Evolutionary conservation across 2,113 vertebrate species (phyloP).

Genomic region (Uropsilus gracilis): DNA sequence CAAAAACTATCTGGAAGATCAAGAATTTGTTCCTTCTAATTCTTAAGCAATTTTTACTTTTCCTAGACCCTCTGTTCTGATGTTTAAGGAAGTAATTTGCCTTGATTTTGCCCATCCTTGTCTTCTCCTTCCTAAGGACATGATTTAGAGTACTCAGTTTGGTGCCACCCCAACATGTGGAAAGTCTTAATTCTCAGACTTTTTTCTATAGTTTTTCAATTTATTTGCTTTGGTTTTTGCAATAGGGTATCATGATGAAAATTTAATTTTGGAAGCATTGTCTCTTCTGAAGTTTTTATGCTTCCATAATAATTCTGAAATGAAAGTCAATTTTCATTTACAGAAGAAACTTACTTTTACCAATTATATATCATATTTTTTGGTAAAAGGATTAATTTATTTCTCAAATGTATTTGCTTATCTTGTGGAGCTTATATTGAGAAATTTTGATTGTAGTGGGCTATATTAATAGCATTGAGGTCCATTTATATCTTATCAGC

Average conservation of each 20-base stretch:
- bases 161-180: not conserved
- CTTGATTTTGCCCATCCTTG: not conserved
- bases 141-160: not conserved
- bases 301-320: conserved; percentile 37
- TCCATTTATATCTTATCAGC: not conserved
- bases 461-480: not conserved
- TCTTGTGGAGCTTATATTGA: not conserved
- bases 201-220: not conserved
- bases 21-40: conserved; percentile 30
- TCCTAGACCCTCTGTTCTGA: not conserved
- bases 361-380: not conserved
- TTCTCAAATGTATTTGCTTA: conserved; percentile 27
- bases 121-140: conserved; percentile 3
- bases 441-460: not conserved
- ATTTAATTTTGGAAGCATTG: conserved; percentile 30
- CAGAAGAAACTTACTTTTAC: conserved; percentile 22
- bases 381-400: not conserved
- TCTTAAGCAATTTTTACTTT: conserved; percentile 9
- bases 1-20: conserved; percentile 30
- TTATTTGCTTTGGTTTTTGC: conserved; percentile 18
- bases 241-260: not conserved
- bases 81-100: conserved; percentile 46
- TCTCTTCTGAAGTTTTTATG: not conserved
- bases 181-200: not conserved
- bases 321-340: conserved; percentile 22